Evolutionary conservation across 2,113 vertebrate genomes (phyloP), one percentile per base, ranked within the genome.

Genomic region (Origma solitaria): DNA sequence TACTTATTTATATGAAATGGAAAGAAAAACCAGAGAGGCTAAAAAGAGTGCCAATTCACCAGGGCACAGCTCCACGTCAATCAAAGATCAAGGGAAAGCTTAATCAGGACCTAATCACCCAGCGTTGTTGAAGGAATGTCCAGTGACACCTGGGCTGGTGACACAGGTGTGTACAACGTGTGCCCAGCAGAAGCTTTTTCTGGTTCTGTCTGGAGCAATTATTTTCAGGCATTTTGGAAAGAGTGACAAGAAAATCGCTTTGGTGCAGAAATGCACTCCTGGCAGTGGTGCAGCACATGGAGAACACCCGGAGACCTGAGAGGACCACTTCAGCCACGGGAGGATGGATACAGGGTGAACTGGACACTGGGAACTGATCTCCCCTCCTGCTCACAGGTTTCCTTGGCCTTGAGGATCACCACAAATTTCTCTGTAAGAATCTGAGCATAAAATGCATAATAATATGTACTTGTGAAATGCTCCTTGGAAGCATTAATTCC

Each of bases 1-100:
- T 86, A 91, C 92, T 95, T 96, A 75, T 96, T 92, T 76, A 76
- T 91, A 79, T 44, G 75, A 84, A 95, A 92, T 2, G 4, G 72
- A 83, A 93, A 83, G 64, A 38, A 88, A 86, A 91, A 92, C 7
- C 25, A 88, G 64, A 89, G 54, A 83, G 47, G 56, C 33, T 87
- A 51, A 75, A 82, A 8, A n/a, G 62, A 83, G 61, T 89, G 65
- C 69, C 78, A 88, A 56, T 79, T 76, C 60, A 53, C 33, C n/a
- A 35, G 75, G 70, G 56, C 72, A 92, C 56, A 57, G 53, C 64
- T 81, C 80, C 78, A 79, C 4, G 17, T n/a, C 62, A 76, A 17
- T 62, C 40, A 47, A 50, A 94, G 68, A 61, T 23, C 40, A 83
- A 87, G 42, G 58, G 35, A 66, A 88, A 79, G 65, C 44, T 75